Base-by-base conservation (phyloP, 2,888 invertebrate genomes). In the Hipparchia semele region DNA sequence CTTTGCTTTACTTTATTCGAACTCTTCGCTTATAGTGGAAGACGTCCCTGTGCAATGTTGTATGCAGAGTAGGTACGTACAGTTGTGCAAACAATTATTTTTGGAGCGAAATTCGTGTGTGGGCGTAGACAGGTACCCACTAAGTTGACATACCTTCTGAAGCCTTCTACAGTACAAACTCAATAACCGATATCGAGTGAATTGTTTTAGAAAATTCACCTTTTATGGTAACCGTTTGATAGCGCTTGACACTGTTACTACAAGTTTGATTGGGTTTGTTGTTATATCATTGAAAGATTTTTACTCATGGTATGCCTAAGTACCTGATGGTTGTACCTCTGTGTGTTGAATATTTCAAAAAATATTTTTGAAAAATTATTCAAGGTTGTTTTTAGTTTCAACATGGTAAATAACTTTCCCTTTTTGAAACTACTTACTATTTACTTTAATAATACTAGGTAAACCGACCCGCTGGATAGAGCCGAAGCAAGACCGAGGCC, bases 51-150 rank as follows among this genome's bases (percentile, higher is more conserved):
- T 49, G 9, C 10, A 45, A 59, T 68, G 9, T 59, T 61, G 53
- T 53, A 69, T 61, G 69, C 61, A 53, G 61, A 61, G 67, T 67
- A 23, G 13, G 59, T 58, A 65, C 72, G 59, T 58, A 65, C 72
- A 74, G 66, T 74, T 74, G 74, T 45, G 46, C 66, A 72, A 74
- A 74, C 69, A 72, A 66, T 74, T 70, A 56, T 72, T 67, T 72
- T 56, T 72, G 70, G 69, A 69, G 70, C 70, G 60, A 62, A 62
- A 74, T 73, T 61, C 68, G 64, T 65, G 75, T 75, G 73, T 70
- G 75, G 70, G 70, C 59, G 58, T 10, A 58, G 64, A 7, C 23
- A 61, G 7, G 51, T 33, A 51, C 56, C 39, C 45, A 53, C n/a
- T n/a, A 39, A 9, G 69, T n/a, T 60, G 60, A 68, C 39, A 68